Conservation (phyloP, 1,140 invertebrate genomes). For the Temnothorax nylanderi region DNA sequence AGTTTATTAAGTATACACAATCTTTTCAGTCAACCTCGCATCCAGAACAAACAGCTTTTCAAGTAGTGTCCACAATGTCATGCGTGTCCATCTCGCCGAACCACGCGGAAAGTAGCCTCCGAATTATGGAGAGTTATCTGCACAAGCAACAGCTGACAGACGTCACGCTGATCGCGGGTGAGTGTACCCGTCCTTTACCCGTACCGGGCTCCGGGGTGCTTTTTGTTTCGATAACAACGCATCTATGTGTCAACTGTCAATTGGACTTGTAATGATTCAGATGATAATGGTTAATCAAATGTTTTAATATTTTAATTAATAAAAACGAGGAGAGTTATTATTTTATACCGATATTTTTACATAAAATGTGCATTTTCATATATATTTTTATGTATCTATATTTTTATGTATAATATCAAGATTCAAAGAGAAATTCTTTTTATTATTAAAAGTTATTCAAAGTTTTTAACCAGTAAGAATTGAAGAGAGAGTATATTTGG, state of each 20-base stretch:
- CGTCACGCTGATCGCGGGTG: constrained; percentile 88
- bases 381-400: background rate
- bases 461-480: too few relatives aligned
- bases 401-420: background rate
- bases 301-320: background rate
- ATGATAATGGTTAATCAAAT: background rate
- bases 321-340: background rate
- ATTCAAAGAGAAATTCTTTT: too few relatives aligned
- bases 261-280: background rate
- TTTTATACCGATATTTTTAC: background rate
- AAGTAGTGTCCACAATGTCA: too few relatives aligned
- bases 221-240: constrained; percentile 15
- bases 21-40: too few relatives aligned
- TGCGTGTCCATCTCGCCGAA: constrained; percentile 85
- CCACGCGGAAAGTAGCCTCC: constrained; percentile 93
- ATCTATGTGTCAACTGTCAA: background rate
- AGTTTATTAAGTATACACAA: too few relatives aligned
- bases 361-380: background rate
- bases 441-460: too few relatives aligned
- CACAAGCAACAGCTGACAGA: constrained; percentile 93
- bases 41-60: too few relatives aligned
- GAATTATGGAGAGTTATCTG: constrained; percentile 93
- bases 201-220: too few relatives aligned
- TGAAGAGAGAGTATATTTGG: too few relatives aligned
- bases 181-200: background rate